phyloP scores from a whole-genome alignment of 2,113 vertebrate species.

The Forbesichthys agassizii region DNA sequence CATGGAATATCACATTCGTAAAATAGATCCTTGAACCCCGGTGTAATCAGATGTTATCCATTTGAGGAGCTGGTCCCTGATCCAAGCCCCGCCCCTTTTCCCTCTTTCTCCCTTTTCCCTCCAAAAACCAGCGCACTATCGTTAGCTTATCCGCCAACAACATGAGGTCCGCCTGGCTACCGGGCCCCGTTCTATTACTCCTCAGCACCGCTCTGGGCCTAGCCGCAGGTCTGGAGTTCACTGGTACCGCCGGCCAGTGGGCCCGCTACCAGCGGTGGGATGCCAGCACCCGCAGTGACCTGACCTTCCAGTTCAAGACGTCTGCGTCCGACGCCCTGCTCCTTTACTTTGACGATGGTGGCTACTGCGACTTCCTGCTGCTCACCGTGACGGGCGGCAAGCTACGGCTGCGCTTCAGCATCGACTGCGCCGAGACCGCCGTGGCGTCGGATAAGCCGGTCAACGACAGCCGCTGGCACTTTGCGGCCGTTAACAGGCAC shows the following conservation, averaged over 20 bases:
- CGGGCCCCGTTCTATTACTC: constrained; percentile 81
- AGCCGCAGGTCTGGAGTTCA: constrained; percentile 88
- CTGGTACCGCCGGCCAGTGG: constrained; percentile 92
- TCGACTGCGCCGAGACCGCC: constrained; percentile 91
- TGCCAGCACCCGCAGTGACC: constrained; percentile 89
- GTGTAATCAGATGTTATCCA: constrained; percentile 56
- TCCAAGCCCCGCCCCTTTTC: constrained; percentile 25
- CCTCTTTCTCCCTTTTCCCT: neutral
- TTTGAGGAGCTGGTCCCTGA: constrained; percentile 48
- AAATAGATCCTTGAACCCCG: constrained; percentile 42
- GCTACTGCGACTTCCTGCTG: constrained; percentile 94
- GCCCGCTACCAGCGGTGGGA: constrained; percentile 97
- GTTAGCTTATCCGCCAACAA: constrained; percentile 71
- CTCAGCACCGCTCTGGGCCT: constrained; percentile 84
- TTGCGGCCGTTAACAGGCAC: constrained; percentile 87
- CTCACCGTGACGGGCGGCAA: constrained; percentile 83
- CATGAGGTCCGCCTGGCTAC: constrained; percentile 78
- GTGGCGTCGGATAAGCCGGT: constrained; percentile 84
- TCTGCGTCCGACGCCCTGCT: constrained; percentile 87
- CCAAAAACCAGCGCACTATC: neutral
- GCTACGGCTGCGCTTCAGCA: constrained; percentile 87
- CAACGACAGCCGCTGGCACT: constrained; percentile 93
- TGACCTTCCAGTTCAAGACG: constrained; percentile 96
- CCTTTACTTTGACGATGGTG: constrained; percentile 94
- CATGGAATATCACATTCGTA: constrained; percentile 58